Evolutionary conservation across 2,888 invertebrate genomes (phyloP).

Genomic region (Pristionchus arcanus): DNA sequence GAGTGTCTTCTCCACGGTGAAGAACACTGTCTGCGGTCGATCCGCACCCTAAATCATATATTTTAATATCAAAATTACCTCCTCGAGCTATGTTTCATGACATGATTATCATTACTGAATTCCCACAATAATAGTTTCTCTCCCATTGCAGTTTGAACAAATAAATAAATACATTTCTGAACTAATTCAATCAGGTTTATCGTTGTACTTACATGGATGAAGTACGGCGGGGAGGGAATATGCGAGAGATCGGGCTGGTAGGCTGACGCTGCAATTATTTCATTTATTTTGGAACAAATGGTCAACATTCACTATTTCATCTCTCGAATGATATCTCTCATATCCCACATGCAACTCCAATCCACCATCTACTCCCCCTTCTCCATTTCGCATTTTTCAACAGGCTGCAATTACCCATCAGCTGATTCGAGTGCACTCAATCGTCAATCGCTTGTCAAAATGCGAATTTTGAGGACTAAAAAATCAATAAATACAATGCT

Average conservation of each 20-base stretch:
- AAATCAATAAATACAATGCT: neutral
- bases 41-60: conserved; percentile 46
- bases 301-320: neutral
- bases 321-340: neutral
- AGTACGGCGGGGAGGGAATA: conserved; percentile 39
- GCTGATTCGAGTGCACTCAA: neutral
- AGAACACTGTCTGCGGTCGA: conserved; percentile 73
- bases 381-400: neutral
- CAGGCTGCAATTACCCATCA: conserved; percentile 9
- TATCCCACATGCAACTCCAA: neutral
- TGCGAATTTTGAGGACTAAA: neutral
- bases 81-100: neutral
- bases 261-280: neutral
- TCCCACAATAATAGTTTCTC: too few relatives aligned
- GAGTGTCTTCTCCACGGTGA: conserved; percentile 70
- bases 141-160: neutral
- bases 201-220: conserved; percentile 6
- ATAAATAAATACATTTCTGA: neutral
- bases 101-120: neutral
- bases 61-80: neutral
- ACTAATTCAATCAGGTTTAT: neutral
- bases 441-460: too few relatives aligned
- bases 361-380: neutral
- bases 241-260: conserved; percentile 34
- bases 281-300: neutral